Evolutionary conservation across 2,888 invertebrate species (phyloP), one percentile per base, ranked within the genome.

Genomic region (Nebria brevicollis): DNA sequence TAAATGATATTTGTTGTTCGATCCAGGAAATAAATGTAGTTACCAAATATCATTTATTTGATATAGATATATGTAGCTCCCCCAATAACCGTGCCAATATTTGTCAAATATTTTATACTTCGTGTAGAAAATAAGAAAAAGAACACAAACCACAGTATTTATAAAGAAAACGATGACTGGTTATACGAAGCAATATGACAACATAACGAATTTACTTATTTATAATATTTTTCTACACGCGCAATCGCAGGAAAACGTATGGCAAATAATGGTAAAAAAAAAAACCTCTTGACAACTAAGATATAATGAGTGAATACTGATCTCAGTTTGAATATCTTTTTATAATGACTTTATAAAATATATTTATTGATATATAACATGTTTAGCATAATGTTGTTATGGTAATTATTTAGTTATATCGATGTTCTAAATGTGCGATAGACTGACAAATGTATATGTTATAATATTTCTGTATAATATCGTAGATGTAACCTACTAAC

Each of bases 391-490:
- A 80, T 75, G 25, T 75, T 80, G 80, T 80, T 80, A 80, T 42
- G 25, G 41, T 80, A 75, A 75, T 74, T 66, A 75, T 81, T 77
- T 77, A 76, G 76, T 77, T 81, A 81, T 54, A 54, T 81, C 73
- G 81, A 81, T 81, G 81, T 81, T 77, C 77, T 81, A 81, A 81
- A 81, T 81, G 81, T 81, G 68, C 72, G 43, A 81, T 81, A 81
- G 81, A 81, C 81, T 81, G 81, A 81, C 8, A 76, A 73, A 77
- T 81, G 81, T 81, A 34, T 34, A 81, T 81, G 81, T 81, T 81
- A 54, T 54, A 54, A 54, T 54, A 81, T 81, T 77, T 81, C 77
- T 81, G 81, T 76, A 76, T 76, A 34, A 73, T 34, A 74, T 74
- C 13, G 64, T 80, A 75, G 80, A 34, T 80, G 75, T 80, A 34